Evolutionary conservation across 2,113 vertebrate species (phyloP), one percentile per base, ranked within the genome.

Genomic region (Caloenas nicobarica): DNA sequence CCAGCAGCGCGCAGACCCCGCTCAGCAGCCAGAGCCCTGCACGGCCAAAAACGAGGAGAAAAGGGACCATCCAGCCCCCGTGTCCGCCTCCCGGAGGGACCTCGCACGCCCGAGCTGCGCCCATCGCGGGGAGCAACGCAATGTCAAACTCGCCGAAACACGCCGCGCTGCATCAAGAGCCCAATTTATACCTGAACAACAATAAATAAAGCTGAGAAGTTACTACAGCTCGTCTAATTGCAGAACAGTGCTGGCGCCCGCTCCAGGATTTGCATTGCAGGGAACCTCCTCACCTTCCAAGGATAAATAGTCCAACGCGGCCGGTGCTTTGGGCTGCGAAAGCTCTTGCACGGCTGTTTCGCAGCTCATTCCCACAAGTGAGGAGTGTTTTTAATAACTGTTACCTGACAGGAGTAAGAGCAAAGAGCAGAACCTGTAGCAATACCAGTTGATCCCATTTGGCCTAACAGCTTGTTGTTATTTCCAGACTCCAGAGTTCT

Each of bases 401-500:
- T 48, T 86, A 84, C 89, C 85, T 78, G 69, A 68, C 92, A 85
- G 71, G 28, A 86, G 3, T 12, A 42, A 80, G 66, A 86, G 81
- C 70, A 92, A 95, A 96, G 68, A 95, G 79, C 89, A 95, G 81
- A 96, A 95, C 82, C 85, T 60, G 91, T 34, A 91, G 85, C 94
- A 89, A 86, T 5, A 73, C 58, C 74, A n/a, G 40, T 3, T 78
- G 89, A 96, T 94, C 68, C 65, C 71, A 46, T 87, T 81, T 81
- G 82, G 51, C 84, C 91, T 78, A 66, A 81, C 46, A 88, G 87
- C 76, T 83, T 70, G 24, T 74, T 80, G 89, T 34, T 83, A 93
- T 84, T 96, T 83, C 90, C 90, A 90, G 65, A 13, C 53, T 72
- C 76, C 24, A n/a, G 57, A 66, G 33, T 46, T 69, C 68, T 91